Base-by-base conservation (phyloP, 2,113 vertebrate genomes). In the Polypterus senegalus region DNA sequence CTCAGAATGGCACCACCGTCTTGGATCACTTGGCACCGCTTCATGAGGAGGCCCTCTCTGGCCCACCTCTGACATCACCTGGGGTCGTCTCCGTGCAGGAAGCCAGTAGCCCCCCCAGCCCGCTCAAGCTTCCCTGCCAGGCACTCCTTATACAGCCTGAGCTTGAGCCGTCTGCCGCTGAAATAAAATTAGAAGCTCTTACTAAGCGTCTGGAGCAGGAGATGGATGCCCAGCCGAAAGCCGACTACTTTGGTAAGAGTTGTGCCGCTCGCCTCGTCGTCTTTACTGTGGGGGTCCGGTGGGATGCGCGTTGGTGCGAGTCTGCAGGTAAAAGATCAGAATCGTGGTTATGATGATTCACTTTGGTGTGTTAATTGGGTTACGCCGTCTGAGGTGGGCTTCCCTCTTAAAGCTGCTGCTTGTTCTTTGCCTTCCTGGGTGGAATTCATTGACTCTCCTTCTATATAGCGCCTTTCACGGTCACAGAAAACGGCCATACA, bases 171-270 rank as follows among this genome's bases (percentile, higher is more conserved):
- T 90, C 91, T 0, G 75, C 76, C 0, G 93, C 89, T 0, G 92
- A 97, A 75, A 74, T 92, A 70, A 94, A 95, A 69, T 71, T 97
- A 78, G 93, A 97, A 84, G 93, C 89, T 3, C 83, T 97, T 65
- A 93, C 93, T 5, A 84, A 94, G 62, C 88, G 86, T 1, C 83
- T 98, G 80, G 93, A 94, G 74, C 91, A 87, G 67, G 93, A 98
- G 79, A 91, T 96, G 93, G 92, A 93, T 63, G 77, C 85, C 65
- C 89, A 89, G 66, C 90, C 89, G 0, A 96, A 91, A 76, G 87
- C 89, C 0, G 93, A 98, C 73, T 95, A 93, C 80, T 97, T 97
- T 27, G 94, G 94, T 98, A 88, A 94, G 90, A 27, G 27, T 27
- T 27, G 27, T 27, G 27, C 27, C 27, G 27, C 27, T 27, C 27